phyloP scores from a whole-genome alignment of 2,888 invertebrate genomes.

The Vandiemenella viatica region DNA sequence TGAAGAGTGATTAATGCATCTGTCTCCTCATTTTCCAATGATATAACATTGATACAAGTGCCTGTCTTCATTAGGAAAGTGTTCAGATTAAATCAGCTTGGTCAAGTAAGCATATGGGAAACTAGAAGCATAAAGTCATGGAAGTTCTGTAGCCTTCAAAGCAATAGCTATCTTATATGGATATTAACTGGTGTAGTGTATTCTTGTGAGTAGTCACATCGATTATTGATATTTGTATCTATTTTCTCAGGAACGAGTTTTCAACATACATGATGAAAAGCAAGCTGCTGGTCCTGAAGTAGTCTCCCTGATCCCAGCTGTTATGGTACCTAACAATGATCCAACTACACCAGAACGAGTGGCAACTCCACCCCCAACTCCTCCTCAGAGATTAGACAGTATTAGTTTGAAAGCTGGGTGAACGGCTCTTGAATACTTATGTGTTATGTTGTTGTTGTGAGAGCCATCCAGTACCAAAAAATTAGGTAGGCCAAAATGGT shows the following conservation, averaged over 20 bases:
- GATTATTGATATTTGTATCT: too few relatives aligned
- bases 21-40: too few relatives aligned
- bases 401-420: conserved; percentile 23
- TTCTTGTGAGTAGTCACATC: too few relatives aligned
- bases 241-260: conserved; percentile 48
- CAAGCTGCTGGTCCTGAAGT: conserved; percentile 42
- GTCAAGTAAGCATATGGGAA: too few relatives aligned
- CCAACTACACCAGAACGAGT: conserved; percentile 36
- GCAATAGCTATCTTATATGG: too few relatives aligned
- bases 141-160: too few relatives aligned
- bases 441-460: background rate
- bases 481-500: conserved; percentile 4
- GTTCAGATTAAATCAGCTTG: too few relatives aligned
- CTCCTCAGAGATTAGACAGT: conserved; percentile 41
- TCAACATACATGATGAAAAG: conserved; percentile 25
- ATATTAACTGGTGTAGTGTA: too few relatives aligned
- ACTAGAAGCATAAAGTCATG: too few relatives aligned
- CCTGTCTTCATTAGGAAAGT: too few relatives aligned
- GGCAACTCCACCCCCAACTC: conserved; percentile 36
- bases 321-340: conserved; percentile 38
- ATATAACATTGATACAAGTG: too few relatives aligned
- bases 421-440: background rate
- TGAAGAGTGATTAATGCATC: too few relatives aligned
- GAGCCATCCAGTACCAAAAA: conserved; percentile 3
- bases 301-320: conserved; percentile 49